Evolutionary conservation across 1,140 invertebrate species (phyloP).

Genomic region (Dicyema japonicum): DNA sequence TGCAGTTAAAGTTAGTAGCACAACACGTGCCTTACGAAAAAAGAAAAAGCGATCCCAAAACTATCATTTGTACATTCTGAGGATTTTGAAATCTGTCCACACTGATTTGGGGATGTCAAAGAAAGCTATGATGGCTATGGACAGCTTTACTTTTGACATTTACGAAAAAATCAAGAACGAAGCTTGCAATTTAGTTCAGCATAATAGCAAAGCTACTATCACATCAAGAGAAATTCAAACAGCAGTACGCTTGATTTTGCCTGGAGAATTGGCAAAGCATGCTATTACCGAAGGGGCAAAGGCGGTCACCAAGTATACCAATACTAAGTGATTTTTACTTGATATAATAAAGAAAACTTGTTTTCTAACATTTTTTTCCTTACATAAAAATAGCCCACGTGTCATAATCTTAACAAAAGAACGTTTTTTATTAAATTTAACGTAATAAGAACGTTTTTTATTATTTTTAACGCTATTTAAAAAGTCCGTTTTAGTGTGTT

Average conservation of each 20-base stretch:
- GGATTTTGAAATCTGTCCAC: constrained; percentile 35
- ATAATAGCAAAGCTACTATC: constrained; percentile 18
- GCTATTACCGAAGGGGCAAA: constrained; percentile 28
- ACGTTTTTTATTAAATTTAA: too few species aligned
- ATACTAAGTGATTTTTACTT: constrained; percentile 24
- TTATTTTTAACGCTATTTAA: too few species aligned
- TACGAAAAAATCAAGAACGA: constrained; percentile 19
- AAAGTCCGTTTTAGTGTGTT: too few species aligned
- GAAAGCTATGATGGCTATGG: constrained; percentile 17
- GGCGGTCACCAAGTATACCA: constrained; percentile 26
- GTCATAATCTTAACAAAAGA: too few species aligned
- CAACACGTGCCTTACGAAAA: too few species aligned
- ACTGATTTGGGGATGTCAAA: constrained; percentile 31
- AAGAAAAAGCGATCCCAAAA: constrained; percentile 26
- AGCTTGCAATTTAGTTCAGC: constrained; percentile 14
- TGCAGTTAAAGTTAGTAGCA: too few species aligned
- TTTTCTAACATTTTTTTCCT: too few species aligned
- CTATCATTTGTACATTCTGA: constrained; percentile 36
- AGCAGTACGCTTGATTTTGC: constrained; percentile 25
- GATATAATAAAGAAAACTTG: too few species aligned
- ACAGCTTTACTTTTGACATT: constrained; percentile 20
- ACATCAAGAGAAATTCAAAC: constrained; percentile 27
- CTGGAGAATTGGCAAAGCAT: constrained; percentile 29
- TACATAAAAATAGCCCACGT: too few species aligned
- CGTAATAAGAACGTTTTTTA: too few species aligned